A percentile compares a stretch with the other conserved stretches of the same genome.
Conservation (phyloP, 2,888 invertebrate genomes). For the Gasteruption jaculator region DNA sequence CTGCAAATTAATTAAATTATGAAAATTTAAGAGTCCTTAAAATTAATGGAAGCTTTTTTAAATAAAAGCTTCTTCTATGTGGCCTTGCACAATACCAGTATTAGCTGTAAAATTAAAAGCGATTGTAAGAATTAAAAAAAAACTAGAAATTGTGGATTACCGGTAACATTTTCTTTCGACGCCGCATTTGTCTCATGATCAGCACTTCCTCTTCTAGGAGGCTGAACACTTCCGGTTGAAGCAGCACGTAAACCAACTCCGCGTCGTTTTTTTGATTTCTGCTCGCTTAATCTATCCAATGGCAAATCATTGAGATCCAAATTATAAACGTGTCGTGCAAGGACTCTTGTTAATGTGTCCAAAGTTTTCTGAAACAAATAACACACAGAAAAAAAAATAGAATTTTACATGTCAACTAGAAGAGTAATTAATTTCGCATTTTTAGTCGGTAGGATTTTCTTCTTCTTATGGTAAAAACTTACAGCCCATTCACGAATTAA, state of each 20-base stretch:
- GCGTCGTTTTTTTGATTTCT: conserved; percentile 68
- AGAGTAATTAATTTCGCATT: too few species aligned
- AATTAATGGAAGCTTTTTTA: too few species aligned
- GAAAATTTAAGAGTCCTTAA: too few species aligned
- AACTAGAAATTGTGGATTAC: conserved; percentile 24
- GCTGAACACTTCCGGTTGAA: conserved; percentile 47
- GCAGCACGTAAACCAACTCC: conserved; percentile 49
- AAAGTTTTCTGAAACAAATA: conserved; percentile 89
- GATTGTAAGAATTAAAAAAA: background rate
- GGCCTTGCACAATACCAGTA: too few species aligned
- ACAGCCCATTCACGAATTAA: conserved; percentile 94
- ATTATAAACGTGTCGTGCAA: conserved; percentile 92
- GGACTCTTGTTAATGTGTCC: conserved; percentile 90
- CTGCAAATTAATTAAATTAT: too few species aligned
- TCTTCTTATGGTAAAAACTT: too few species aligned
- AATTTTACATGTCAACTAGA: too few species aligned
- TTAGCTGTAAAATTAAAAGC: too few species aligned
- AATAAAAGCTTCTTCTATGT: too few species aligned
- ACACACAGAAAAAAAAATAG: conserved; percentile 17
- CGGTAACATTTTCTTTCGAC: conserved; percentile 43
- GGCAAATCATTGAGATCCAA: conserved; percentile 86
- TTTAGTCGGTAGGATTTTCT: too few species aligned
- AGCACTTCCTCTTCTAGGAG: conserved; percentile 42
- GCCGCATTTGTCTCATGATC: conserved; percentile 41
- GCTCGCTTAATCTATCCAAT: conserved; percentile 72